phyloP scores from a whole-genome alignment of 2,113 vertebrate species.

The Smithornis capensis region DNA sequence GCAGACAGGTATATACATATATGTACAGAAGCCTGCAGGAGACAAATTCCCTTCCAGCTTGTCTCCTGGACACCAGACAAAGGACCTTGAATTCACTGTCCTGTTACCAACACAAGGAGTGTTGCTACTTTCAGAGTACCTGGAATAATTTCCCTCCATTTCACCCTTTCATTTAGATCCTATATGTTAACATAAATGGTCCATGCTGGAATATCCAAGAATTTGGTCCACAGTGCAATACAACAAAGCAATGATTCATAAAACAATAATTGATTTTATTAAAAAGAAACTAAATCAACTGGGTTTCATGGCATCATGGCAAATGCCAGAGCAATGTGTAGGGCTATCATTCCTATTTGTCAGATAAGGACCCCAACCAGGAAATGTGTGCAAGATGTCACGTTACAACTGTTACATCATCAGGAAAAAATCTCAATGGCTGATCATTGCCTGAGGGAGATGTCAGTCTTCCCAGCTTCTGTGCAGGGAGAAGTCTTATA shows the following conservation, averaged over 20 bases:
- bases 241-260: not conserved
- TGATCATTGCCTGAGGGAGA: slow-evolving; percentile 25
- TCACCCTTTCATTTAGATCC: not conserved
- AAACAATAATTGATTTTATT: not conserved
- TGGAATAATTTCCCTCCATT: not conserved
- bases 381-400: slow-evolving; percentile 50
- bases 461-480: slow-evolving; percentile 23
- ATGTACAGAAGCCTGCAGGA: not conserved
- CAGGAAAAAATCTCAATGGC: slow-evolving; percentile 52
- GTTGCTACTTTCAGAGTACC: not conserved
- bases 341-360: not conserved
- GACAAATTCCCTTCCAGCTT: not conserved
- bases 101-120: not conserved
- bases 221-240: not conserved
- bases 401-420: slow-evolving; percentile 42
- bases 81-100: not conserved
- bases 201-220: not conserved
- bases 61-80: not conserved
- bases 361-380: not conserved
- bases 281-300: not conserved
- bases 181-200: not conserved
- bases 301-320: not conserved
- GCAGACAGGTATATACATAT: not conserved
- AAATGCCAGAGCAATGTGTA: not conserved
- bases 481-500: not conserved